Conservation (phyloP, 2,797 vertebrate species). For the Balearica regulorum region DNA sequence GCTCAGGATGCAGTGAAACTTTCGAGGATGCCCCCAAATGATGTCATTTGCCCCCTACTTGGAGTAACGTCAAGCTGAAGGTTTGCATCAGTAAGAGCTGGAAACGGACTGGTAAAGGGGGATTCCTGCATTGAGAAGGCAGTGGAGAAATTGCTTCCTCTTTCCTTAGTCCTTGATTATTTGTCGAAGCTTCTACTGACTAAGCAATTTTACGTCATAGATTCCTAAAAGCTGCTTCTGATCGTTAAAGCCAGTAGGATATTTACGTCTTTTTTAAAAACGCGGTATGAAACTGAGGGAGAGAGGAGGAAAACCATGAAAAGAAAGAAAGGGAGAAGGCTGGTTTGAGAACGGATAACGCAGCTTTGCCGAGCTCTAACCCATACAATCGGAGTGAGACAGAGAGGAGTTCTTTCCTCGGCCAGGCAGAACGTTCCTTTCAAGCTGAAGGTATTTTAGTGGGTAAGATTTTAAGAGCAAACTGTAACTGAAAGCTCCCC, state of each 20-base stretch:
- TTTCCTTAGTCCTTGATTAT: neutral
- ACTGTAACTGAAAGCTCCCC: constrained; percentile 1
- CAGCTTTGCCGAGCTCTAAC: neutral
- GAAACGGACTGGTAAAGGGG: neutral
- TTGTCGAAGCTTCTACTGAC: constrained; percentile 26
- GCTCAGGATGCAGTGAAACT: constrained; percentile 51
- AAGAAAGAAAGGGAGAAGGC: constrained; percentile 9
- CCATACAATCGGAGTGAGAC: neutral
- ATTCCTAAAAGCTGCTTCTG: constrained; percentile 55
- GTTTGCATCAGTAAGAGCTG: constrained; percentile 53
- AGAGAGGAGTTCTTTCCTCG: neutral
- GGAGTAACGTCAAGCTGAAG: constrained; percentile 53
- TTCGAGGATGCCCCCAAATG: constrained; percentile 43
- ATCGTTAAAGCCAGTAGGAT: constrained; percentile 53
- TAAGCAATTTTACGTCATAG: neutral
- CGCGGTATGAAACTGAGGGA: neutral
- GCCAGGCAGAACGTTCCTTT: neutral
- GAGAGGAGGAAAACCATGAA: neutral
- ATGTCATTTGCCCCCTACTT: neutral
- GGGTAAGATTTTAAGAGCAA: neutral
- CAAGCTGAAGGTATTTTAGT: constrained; percentile 21
- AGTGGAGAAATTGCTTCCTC: neutral
- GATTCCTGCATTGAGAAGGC: neutral
- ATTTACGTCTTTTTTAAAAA: constrained; percentile 40
- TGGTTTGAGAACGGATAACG: neutral